Evolutionary conservation across 2,113 vertebrate species (phyloP).

Genomic region (Ctenomys sociabilis): DNA sequence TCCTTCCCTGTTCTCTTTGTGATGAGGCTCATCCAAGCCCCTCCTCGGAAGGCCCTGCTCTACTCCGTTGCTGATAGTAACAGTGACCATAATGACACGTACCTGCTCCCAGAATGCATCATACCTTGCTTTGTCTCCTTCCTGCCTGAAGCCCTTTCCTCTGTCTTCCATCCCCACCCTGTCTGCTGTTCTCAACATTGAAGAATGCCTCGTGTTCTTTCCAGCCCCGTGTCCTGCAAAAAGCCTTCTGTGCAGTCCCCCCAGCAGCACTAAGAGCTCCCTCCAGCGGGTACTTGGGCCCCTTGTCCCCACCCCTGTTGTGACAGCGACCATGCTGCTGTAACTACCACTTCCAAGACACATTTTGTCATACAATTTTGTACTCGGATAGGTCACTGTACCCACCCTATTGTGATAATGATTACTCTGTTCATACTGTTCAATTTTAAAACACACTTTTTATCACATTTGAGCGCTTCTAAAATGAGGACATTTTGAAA

Average conservation of each 20-base stretch:
- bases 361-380: background rate
- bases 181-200: background rate
- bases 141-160: background rate
- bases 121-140: background rate
- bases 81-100: background rate
- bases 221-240: background rate
- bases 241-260: background rate
- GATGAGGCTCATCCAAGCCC: background rate
- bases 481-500: constrained; percentile 52
- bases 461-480: constrained; percentile 51
- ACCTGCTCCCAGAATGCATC: constrained; percentile 28
- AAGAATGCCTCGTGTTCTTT: background rate
- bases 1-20: constrained; percentile 16
- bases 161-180: background rate
- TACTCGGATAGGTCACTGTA: background rate
- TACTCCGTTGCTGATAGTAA: background rate
- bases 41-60: constrained; percentile 6
- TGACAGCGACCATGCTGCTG: background rate
- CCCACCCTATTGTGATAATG: constrained; percentile 36
- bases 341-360: background rate
- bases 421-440: background rate
- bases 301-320: background rate
- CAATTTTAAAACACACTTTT: constrained; percentile 18
- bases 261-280: background rate
- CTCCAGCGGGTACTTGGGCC: background rate